phyloP scores from a whole-genome alignment of 1,140 invertebrate genomes.

The Dysdera silvatica region DNA sequence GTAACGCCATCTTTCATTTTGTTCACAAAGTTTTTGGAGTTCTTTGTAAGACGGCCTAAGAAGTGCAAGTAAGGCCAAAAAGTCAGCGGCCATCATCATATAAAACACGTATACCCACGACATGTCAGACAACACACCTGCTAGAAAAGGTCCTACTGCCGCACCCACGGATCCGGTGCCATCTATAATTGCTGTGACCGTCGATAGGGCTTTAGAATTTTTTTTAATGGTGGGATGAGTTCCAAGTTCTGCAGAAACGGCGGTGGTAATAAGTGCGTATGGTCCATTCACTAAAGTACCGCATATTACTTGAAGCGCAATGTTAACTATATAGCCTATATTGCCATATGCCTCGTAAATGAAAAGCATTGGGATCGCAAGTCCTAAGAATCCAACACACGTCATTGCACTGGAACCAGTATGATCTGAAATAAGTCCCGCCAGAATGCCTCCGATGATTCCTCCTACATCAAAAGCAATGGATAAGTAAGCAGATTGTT shows the following conservation, averaged over 20 bases:
- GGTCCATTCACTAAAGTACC: slow-evolving; percentile 88
- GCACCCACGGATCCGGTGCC: slow-evolving; percentile 91
- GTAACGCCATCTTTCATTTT: too few relatives aligned
- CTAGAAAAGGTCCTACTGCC: slow-evolving; percentile 79
- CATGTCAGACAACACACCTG: slow-evolving; percentile 63
- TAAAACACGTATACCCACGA: slow-evolving; percentile 85
- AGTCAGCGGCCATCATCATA: slow-evolving; percentile 77
- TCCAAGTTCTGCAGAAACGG: slow-evolving; percentile 87
- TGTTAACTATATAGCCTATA: neutral
- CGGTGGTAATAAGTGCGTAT: slow-evolving; percentile 91
- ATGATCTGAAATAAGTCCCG: slow-evolving; percentile 75
- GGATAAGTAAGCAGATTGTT: slow-evolving; percentile 71
- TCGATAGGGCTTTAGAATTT: slow-evolving; percentile 82
- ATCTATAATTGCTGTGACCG: slow-evolving; percentile 93
- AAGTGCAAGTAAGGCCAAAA: slow-evolving; percentile 59
- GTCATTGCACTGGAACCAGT: slow-evolving; percentile 73
- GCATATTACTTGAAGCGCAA: slow-evolving; percentile 59
- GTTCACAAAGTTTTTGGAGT: too few relatives aligned
- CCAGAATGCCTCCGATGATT: slow-evolving; percentile 76
- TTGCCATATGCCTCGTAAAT: slow-evolving; percentile 18
- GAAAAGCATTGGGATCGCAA: slow-evolving; percentile 61
- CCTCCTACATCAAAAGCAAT: slow-evolving; percentile 87
- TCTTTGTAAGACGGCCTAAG: slow-evolving; percentile 31
- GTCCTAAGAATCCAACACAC: slow-evolving; percentile 69
- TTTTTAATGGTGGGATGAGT: slow-evolving; percentile 74